These are phyloP conservation scores for Brenthis hecate DNA, from an alignment of 2,888 invertebrate genomes.

Conservation along the genomic window DNA sequence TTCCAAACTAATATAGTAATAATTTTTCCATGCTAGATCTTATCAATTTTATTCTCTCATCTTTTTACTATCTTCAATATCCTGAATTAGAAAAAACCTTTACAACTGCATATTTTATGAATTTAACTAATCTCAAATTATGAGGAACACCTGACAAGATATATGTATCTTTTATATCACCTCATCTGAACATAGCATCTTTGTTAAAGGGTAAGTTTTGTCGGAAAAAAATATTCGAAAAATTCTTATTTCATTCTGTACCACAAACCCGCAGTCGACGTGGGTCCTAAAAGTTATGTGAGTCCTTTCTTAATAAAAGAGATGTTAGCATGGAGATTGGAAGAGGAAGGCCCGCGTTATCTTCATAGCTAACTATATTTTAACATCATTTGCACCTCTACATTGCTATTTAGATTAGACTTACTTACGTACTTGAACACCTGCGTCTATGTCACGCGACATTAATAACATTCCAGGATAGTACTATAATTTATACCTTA, in stretches of 20 bases:
- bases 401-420: constrained; percentile 11
- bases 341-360: background rate
- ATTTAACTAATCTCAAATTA: too few species aligned
- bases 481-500: background rate
- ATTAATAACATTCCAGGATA: constrained; percentile 1
- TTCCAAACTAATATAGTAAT: too few species aligned
- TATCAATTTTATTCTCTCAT: too few species aligned
- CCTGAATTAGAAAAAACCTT: too few species aligned
- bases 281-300: constrained; percentile 11
- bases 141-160: too few species aligned
- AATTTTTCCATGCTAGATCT: too few species aligned
- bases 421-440: constrained; percentile 1
- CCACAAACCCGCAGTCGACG: background rate
- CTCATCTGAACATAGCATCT: background rate
- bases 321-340: background rate
- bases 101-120: too few species aligned
- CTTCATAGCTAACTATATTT: background rate
- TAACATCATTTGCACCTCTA: constrained; percentile 3
- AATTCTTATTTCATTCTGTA: background rate
- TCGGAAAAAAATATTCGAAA: background rate
- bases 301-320: constrained; percentile 5
- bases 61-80: too few species aligned
- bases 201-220: background rate
- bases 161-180: too few species aligned
- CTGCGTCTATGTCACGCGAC: constrained; percentile 8